Base-by-base conservation (phyloP, 2,888 invertebrate genomes). In the Ormyrus rosae region DNA sequence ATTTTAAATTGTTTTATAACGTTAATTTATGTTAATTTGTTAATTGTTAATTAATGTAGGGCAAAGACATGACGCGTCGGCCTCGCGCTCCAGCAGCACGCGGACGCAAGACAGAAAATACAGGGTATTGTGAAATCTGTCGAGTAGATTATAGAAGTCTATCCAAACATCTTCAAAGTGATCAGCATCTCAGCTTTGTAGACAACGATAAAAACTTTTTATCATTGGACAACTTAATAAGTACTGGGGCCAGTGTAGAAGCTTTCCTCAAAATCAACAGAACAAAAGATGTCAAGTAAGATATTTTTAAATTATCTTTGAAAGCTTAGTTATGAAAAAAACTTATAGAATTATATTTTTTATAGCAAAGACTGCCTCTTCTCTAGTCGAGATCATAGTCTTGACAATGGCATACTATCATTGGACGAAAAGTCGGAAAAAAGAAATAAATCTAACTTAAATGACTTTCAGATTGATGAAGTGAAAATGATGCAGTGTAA, bases 121-220 rank as follows among this genome's bases (percentile, higher is more conserved):
- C 90, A 63, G 96, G 96, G 19, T 96, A 95, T 88, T 96, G 96
- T 91, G 96, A 96, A 91, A 95, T 96, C 90, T 96, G 96, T 90
- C 95, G 95, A 88, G 91, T 93, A 69, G 95, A 95, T 86, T 96
- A 95, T 90, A 93, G 92, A 80, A 94, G 94, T 87, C 92, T 95
- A 11, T 93, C 93, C 13, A 92, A 94, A 83, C 96, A 96, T 87
- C 91, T 96, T 34, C 94, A 94, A 83, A 95, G 95, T 51, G 94
- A 95, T 85, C 94, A 94, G 85, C 96, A 96, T 91, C 91, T 94
- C 76, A 94, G 94, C 83, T 95, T 95, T 90, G 94, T 95, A 53
- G 93, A 94, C 76, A 95, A 96, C 89, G 94, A 94, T 85, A 93
- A 93, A 83, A 96, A 96, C 90, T 96, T 95, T 90, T 92, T 95